Conservation (phyloP, 2,797 vertebrate species). For the Arvicola amphibius region DNA sequence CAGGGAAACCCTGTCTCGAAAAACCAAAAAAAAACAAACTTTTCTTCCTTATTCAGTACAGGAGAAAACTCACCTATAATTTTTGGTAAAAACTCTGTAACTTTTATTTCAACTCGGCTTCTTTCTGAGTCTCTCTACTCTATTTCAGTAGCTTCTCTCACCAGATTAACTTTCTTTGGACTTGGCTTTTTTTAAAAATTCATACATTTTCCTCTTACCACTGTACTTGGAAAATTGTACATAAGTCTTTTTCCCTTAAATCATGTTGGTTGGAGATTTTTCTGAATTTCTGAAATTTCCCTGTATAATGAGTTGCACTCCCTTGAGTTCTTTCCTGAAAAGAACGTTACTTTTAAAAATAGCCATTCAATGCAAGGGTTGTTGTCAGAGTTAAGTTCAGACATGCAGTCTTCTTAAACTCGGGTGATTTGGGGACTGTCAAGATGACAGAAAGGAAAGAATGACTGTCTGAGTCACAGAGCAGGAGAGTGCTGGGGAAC, state of each 20-base stretch:
- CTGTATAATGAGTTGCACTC: neutral
- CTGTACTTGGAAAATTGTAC: neutral
- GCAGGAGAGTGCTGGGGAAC: neutral
- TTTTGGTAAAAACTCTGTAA: neutral
- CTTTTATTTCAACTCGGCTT: slow-evolving; percentile 41
- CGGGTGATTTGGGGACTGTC: neutral
- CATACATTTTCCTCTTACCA: neutral
- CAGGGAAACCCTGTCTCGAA: too few species aligned
- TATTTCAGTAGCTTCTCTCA: neutral
- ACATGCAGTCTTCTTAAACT: neutral
- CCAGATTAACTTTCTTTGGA: neutral
- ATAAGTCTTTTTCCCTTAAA: neutral
- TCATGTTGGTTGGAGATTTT: neutral
- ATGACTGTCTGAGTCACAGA: neutral
- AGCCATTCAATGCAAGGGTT: slow-evolving; percentile 19
- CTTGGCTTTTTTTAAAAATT: slow-evolving; percentile 1
- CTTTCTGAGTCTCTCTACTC: neutral
- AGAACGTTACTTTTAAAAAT: neutral
- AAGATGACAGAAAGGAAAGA: neutral
- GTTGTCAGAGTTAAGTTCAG: neutral
- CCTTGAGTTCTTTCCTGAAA: slow-evolving; percentile 1
- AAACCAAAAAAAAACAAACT: too few species aligned
- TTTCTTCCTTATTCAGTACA: slow-evolving; percentile 37
- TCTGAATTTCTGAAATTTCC: slow-evolving; percentile 20
- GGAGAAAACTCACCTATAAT: slow-evolving; percentile 47